phyloP scores from a whole-genome alignment of 2,113 vertebrate genomes.

The Amblyopsis rosae region DNA sequence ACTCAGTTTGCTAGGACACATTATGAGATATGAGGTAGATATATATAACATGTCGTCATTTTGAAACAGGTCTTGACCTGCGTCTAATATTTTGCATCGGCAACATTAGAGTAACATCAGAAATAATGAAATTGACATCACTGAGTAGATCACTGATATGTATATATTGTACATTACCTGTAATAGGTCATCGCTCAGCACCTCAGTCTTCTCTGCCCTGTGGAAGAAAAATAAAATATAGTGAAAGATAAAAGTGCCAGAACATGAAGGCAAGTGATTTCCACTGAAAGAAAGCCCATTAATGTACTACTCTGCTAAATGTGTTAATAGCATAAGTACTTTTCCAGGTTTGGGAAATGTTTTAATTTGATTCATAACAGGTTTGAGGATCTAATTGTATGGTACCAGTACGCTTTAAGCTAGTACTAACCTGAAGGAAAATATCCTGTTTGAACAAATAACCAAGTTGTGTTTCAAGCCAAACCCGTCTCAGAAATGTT shows the following conservation, averaged over 20 bases:
- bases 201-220: conserved; percentile 97
- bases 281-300: too few relatives aligned
- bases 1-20: too few relatives aligned
- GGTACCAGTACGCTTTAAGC: neutral
- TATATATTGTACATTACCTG: conserved; percentile 76
- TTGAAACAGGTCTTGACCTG: too few relatives aligned
- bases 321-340: too few relatives aligned
- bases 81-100: too few relatives aligned
- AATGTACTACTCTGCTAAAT: too few relatives aligned
- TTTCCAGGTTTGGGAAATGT: neutral
- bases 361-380: neutral
- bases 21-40: too few relatives aligned
- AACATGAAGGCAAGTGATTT: neutral
- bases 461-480: conserved; percentile 1
- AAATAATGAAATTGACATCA: too few relatives aligned
- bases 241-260: conserved; percentile 1
- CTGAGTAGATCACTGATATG: too few relatives aligned
- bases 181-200: conserved; percentile 93
- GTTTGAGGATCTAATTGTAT: conserved; percentile 1
- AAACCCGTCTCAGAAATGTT: conserved; percentile 24
- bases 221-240: conserved; percentile 38
- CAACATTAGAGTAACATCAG: too few relatives aligned
- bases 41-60: too few relatives aligned
- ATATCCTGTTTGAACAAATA: conserved; percentile 1
- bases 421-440: conserved; percentile 10